A percentile compares a stretch with the other conserved stretches of the same genome.
These are phyloP conservation scores for Phymorhynchus buccinoides DNA, from an alignment of 1,140 invertebrate genomes.

Conservation along the genomic window DNA sequence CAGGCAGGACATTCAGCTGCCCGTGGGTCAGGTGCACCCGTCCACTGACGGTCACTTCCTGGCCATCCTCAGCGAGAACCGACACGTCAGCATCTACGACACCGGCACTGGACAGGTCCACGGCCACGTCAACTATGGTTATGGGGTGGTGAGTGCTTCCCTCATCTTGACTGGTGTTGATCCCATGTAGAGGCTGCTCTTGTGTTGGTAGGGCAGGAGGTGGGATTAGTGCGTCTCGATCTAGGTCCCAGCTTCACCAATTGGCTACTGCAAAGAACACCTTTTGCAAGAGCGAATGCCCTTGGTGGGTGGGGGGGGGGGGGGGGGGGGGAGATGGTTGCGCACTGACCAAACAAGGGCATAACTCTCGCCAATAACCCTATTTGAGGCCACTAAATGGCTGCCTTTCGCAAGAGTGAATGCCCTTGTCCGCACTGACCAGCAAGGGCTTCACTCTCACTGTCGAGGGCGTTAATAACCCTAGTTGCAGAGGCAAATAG, in stretches of 20 bases:
- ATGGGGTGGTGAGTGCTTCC: slow-evolving; percentile 77
- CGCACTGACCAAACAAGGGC: too few relatives aligned
- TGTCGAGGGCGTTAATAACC: too few relatives aligned
- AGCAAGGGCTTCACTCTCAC: too few relatives aligned
- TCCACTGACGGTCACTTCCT: slow-evolving; percentile 59
- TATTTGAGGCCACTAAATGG: too few relatives aligned
- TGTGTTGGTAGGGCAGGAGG: not conserved
- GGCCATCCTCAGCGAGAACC: slow-evolving; percentile 59
- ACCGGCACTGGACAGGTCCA: slow-evolving; percentile 58
- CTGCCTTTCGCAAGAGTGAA: too few relatives aligned
- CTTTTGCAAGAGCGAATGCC: not conserved
- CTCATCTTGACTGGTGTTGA: slow-evolving; percentile 75
- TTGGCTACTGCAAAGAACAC: too few relatives aligned
- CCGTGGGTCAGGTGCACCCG: slow-evolving; percentile 78
- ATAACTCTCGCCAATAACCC: too few relatives aligned
- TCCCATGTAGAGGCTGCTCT: too few relatives aligned
- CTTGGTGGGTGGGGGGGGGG: not conserved
- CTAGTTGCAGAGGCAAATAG: too few relatives aligned
- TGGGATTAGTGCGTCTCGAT: not conserved
- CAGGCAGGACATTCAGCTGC: slow-evolving; percentile 60
- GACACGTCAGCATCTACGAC: slow-evolving; percentile 55
- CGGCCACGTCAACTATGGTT: slow-evolving; percentile 55
- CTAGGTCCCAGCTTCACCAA: not conserved
- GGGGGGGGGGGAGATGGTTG: not conserved
- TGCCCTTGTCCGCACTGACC: too few relatives aligned